Evolutionary conservation across 1,140 invertebrate species (phyloP), one percentile per base, ranked within the genome.

Genomic region (Riptortus pedestris): DNA sequence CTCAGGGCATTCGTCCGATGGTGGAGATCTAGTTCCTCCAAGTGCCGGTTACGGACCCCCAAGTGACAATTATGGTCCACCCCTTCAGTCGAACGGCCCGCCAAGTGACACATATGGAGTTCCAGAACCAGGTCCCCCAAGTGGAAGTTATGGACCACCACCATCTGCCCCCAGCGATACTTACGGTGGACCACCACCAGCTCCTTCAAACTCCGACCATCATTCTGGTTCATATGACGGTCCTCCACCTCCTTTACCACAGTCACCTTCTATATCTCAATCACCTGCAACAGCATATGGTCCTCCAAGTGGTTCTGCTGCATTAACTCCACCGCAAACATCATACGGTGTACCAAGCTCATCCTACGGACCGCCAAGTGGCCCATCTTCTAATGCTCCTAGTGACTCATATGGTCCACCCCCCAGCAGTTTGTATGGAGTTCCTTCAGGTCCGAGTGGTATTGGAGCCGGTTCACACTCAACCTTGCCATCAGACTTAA

Each of bases 261-360:
- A 55, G 9, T 7, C 51, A 16, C 51, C 51, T 12, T 9, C 45
- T 20, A 9, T 47, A 4, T 26, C 18, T 5, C 22, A 24, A 22
- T 71, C 74, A 18, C 80, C 80, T 4, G 77, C 78, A 18, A 80
- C 80, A 5, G 77, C 78, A 18, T 82, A 82, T 73, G 77, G 78
- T 38, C 78, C 80, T 20, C 77, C 78, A 61, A 77, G 73, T 62
- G 51, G 24, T 24, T 12, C 18, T 24, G 51, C 18, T 11, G 45
- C 18, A 20, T 47, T 47, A 47, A n/a, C 45, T 20, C 18, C 24
- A 24, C 51, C 75, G 43, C 76, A 74, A 68, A 80, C 57, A 27
- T 31, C 27, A 12, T 28, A 63, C 24, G 57, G 47, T n/a, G 45
- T 45, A n/a, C 67, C 67, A 0, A 64, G 45, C 47, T 31, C 20